Conservation (phyloP, 1,140 invertebrate species). For the Sarcophaga bullata region DNA sequence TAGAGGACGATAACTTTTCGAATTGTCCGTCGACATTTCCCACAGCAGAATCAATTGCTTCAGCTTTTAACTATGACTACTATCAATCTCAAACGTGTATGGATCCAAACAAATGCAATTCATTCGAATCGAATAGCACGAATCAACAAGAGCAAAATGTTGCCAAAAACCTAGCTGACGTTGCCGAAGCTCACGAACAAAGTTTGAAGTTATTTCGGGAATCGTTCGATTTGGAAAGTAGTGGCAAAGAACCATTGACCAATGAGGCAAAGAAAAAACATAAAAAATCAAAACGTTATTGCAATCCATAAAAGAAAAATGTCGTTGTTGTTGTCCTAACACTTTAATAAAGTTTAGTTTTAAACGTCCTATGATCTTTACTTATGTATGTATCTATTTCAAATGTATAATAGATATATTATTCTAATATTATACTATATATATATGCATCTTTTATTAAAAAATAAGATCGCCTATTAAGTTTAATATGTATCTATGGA, state of each 20-base stretch:
- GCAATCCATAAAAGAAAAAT: not conserved
- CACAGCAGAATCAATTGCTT: slow-evolving; percentile 17
- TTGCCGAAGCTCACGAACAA: slow-evolving; percentile 30
- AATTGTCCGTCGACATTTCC: slow-evolving; percentile 26
- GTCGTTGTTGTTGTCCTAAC: not conserved
- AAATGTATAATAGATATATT: too few species aligned
- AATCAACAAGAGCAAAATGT: not conserved
- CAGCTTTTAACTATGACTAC: slow-evolving; percentile 41
- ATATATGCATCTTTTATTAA: not conserved
- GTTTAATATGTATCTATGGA: not conserved
- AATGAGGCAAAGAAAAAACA: slow-evolving; percentile 4
- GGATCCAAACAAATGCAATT: slow-evolving; percentile 34
- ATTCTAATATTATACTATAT: not conserved
- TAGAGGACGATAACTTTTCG: slow-evolving; percentile 36
- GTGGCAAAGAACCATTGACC: not conserved
- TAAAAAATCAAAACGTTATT: slow-evolving; percentile 11
- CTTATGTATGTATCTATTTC: not conserved
- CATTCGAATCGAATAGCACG: slow-evolving; percentile 14
- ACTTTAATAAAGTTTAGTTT: slow-evolving; percentile 10
- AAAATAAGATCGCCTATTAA: slow-evolving; percentile 1
- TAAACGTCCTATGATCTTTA: slow-evolving; percentile 17
- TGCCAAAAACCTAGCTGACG: slow-evolving; percentile 23
- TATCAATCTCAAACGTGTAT: slow-evolving; percentile 41
- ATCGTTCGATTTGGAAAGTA: not conserved
- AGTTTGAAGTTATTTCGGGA: slow-evolving; percentile 26